These are phyloP conservation scores for Zosterops japonicus DNA, from an alignment of 2,113 vertebrate species.

Conservation along the genomic window DNA sequence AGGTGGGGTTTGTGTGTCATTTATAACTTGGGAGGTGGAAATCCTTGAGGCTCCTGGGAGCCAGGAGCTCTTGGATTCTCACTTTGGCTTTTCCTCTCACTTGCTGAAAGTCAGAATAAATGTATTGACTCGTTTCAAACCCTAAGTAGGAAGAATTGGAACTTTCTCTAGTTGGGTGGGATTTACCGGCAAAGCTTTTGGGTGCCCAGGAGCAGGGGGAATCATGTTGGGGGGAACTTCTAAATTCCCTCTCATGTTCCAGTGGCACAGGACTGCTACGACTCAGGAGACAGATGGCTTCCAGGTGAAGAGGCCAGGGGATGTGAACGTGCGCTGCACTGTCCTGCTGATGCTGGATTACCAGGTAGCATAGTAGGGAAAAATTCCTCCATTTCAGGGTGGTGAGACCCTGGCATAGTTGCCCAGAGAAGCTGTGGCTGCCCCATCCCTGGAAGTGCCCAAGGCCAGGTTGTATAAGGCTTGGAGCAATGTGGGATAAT, in stretches of 20 bases:
- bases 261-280: conserved; percentile 99
- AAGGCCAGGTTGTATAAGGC: rapidly evolving
- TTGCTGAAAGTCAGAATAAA: background rate
- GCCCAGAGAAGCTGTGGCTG: background rate
- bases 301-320: conserved; percentile 98
- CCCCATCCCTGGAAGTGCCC: background rate
- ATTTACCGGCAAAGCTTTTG: background rate
- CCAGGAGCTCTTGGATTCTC: background rate
- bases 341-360: conserved; percentile 99
- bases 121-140: background rate
- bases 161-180: background rate
- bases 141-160: background rate
- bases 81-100: background rate
- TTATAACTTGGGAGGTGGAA: background rate
- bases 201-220: background rate
- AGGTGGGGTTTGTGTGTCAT: background rate
- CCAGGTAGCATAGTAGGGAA: conserved; percentile 75
- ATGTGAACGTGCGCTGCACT: conserved; percentile 96
- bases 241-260: background rate
- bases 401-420: background rate
- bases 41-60: background rate
- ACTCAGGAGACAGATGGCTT: conserved; percentile 99
- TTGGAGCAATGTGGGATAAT: rapidly evolving
- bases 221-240: rapidly evolving
- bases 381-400: rapidly evolving